Base-by-base conservation (phyloP, 2,797 vertebrate species). In the Agapornis canus region DNA sequence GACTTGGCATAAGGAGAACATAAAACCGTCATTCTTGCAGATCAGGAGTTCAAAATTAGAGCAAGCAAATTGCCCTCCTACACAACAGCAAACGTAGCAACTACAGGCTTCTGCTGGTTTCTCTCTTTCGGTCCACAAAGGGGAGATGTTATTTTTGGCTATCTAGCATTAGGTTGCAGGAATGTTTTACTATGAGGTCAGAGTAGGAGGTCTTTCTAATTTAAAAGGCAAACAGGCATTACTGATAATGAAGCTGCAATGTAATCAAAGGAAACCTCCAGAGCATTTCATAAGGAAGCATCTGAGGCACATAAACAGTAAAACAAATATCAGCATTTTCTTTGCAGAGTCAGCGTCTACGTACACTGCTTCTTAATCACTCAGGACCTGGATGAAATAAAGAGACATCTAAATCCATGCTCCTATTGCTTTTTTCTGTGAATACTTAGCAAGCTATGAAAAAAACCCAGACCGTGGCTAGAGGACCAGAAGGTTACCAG, bases 151-250 rank as follows among this genome's bases (percentile, higher is more conserved):
- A 86, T 92, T 93, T 87, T 76, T 83, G 48, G 90, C 88, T 94
- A 75, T 92, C 93, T 81, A 59, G 70, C 83, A 72, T 22, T 76
- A 4, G 22, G 72, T 20, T 80, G 73, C 85, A 85, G 95, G 94
- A 96, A 90, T 83, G 94, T 63, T 92, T 93, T 92, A 91, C 80
- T 92, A 75, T 86, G 72, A 95, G 82, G 86, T 89, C 86, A 70
- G 80, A 63, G 89, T 59, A 90, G 89, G 69, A 94, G 88, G 75
- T 89, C 89, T 76, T 92, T 92, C 88, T 82, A 95, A 94, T 63
- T 73, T 92, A 93, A 97, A 97, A 97, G 95, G 95, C 94, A 97
- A 90, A 92, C 95, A 96, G 66, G 64, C 91, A 90, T 82, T 87
- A 75, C 90, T 71, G 92, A 97, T 96, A 97, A 96, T 86, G 94